Conservation (phyloP, 2,797 vertebrate species). For the Glyptemys insculpta region DNA sequence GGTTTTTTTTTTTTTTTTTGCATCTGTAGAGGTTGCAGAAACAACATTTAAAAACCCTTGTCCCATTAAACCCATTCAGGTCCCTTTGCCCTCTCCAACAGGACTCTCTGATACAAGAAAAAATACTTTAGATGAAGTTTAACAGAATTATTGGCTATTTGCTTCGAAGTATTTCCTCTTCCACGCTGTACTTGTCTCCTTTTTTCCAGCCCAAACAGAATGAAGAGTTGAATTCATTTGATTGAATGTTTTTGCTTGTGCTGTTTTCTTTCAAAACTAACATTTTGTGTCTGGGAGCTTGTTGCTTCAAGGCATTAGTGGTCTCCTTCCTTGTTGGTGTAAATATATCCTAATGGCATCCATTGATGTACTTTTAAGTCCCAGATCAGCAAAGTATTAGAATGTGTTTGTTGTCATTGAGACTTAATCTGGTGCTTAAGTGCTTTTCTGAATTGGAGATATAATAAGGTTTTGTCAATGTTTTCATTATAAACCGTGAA, state of each 20-base stretch:
- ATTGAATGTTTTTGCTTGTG: neutral
- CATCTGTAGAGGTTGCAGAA: neutral
- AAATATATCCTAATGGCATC: neutral
- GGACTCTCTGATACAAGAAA: neutral
- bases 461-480: neutral
- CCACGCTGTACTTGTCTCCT: neutral
- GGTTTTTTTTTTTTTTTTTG: neutral
- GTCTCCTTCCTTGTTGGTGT: neutral
- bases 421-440: neutral
- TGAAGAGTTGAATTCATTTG: neutral
- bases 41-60: neutral
- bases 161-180: neutral
- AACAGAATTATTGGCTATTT: neutral
- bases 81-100: neutral
- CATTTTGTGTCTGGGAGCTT: neutral
- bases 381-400: neutral
- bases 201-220: neutral
- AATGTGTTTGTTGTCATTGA: neutral
- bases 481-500: neutral
- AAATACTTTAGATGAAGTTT: neutral
- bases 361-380: neutral
- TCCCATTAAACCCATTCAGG: neutral
- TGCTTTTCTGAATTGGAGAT: neutral
- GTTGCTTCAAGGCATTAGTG: neutral
- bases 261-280: neutral